Evolutionary conservation across 2,113 vertebrate species (phyloP).

Genomic region (Eretmochelys imbricata): DNA sequence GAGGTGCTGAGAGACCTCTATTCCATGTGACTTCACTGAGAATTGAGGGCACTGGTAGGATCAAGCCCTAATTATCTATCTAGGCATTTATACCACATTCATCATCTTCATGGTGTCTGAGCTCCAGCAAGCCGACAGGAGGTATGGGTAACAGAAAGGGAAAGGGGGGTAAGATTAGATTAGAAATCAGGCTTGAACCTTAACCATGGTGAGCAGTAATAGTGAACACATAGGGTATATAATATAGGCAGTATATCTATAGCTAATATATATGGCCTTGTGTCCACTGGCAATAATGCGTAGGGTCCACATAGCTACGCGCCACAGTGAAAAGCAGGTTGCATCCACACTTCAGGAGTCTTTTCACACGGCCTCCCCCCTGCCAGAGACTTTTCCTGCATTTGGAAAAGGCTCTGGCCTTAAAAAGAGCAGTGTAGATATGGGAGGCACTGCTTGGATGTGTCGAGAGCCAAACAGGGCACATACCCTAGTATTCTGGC

Average conservation of each 20-base stretch:
- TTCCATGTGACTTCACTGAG: neutral
- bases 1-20: neutral
- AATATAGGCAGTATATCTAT: neutral
- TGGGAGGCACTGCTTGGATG: neutral
- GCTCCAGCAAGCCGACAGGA: neutral
- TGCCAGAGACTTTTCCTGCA: neutral
- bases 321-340: neutral
- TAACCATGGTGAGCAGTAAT: fast-evolving
- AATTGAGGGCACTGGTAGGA: neutral
- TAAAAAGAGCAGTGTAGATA: neutral
- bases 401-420: neutral
- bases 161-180: neutral
- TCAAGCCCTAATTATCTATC: neutral
- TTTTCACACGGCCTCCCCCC: neutral
- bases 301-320: neutral
- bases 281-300: neutral
- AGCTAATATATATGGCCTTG: neutral
- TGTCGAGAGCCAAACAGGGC: neutral
- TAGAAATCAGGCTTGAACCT: neutral
- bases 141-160: neutral
- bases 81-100: neutral
- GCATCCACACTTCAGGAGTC: neutral
- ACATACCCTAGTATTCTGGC: neutral
- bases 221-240: neutral
- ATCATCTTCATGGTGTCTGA: neutral